Evolutionary conservation across 1,140 invertebrate genomes (phyloP), one percentile per base, ranked within the genome.

Genomic region (Tetragonula clypearis): DNA sequence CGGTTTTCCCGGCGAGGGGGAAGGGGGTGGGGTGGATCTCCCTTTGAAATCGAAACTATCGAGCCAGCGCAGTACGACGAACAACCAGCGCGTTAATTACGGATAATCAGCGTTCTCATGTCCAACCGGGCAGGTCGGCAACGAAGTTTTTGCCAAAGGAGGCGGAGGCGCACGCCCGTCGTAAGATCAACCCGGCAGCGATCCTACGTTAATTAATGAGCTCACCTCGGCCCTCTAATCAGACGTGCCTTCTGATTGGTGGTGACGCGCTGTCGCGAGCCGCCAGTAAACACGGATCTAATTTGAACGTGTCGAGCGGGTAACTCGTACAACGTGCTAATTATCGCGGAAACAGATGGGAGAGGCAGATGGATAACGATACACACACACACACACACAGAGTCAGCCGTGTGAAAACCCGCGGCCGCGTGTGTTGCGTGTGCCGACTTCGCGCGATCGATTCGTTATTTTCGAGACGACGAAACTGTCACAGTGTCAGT

Each of bases 241-340:
- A 94, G 90, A 92, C 92, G 90, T 91, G 92, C 88, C 89, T 93
- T 92, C 86, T 92, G 92, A 94, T 92, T 93, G 88, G 89, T 87
- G 83, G 88, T 87, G 88, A 88, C 88, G 6, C 58, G 62, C 41
- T 86, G 79, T 82, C 79, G 72, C 82, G 84, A 79, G 77, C 86
- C 85, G 86, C 55, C 62, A 86, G 85, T 92, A 93, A 93, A 93
- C 92, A 93, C 74, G 78, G 84, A 78, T 92, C 91, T 92, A 92
- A 93, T 92, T 90, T 90, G 82, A 85, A 88, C 88, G 88, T 86
- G 88, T 85, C 88, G 72, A 80, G 72, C 41, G 41, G 71, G 79
- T 86, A 84, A 84, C 66, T 87, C 68, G 66, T 86, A 89, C 88
- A 89, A 81, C 86, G 56, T 79, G 83, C 88, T 90, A 89, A 90